phyloP scores from a whole-genome alignment of 2,888 invertebrate species.

The Drosophila lacicola region DNA sequence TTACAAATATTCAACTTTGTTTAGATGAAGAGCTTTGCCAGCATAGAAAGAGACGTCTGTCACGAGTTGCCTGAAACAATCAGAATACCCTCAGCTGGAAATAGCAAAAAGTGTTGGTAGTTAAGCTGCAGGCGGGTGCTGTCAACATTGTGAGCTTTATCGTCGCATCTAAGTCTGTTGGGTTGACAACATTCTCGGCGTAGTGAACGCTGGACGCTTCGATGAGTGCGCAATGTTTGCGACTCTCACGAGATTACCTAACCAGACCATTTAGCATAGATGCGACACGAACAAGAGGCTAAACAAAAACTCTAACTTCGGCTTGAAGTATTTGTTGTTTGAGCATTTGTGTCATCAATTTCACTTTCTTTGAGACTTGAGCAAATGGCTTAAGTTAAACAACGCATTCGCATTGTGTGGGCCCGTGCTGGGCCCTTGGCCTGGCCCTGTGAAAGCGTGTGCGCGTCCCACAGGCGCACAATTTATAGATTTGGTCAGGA shows the following conservation, averaged over 20 bases:
- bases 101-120: conserved; percentile 43
- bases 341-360: conserved; percentile 82
- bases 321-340: conserved; percentile 62
- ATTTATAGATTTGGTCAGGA: conserved; percentile 47
- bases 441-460: conserved; percentile 40
- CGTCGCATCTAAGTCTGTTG: conserved; percentile 43
- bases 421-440: conserved; percentile 19
- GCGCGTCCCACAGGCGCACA: conserved; percentile 64
- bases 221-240: conserved; percentile 76
- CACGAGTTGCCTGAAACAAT: not conserved
- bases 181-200: conserved; percentile 70
- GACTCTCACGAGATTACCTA: conserved; percentile 78
- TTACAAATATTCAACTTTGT: no score
- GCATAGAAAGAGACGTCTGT: no score
- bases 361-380: conserved; percentile 76
- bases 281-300: conserved; percentile 22
- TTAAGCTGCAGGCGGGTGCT: conserved; percentile 57
- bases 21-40: no score
- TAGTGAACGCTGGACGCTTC: conserved; percentile 31
- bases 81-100: not conserved
- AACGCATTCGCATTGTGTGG: conserved; percentile 53
- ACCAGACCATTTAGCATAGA: conserved; percentile 76
- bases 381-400: conserved; percentile 64
- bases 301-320: conserved; percentile 14
- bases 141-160: conserved; percentile 43